Evolutionary conservation across 2,113 vertebrate genomes (phyloP).

Genomic region (Epinephelus cyanopodus): DNA sequence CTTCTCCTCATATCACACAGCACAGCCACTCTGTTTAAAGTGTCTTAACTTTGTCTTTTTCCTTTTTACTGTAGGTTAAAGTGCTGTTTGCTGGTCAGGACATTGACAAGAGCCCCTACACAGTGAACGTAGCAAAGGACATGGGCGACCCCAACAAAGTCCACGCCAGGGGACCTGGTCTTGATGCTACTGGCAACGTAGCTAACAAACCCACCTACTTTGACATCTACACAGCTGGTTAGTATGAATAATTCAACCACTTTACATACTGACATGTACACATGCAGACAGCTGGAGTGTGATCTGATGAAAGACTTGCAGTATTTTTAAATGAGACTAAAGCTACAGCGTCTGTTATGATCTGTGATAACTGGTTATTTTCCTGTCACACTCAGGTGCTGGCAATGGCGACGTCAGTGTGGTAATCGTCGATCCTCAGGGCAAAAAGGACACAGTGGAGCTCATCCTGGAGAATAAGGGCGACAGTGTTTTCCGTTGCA

Average conservation of each 20-base stretch:
- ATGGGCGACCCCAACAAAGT: slow-evolving; percentile 94
- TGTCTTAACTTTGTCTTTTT: neutral
- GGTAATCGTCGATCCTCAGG: slow-evolving; percentile 94
- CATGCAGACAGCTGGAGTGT: neutral
- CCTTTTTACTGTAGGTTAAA: slow-evolving; percentile 87
- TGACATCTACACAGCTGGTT: slow-evolving; percentile 98
- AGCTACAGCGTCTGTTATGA: neutral
- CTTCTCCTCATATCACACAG: neutral
- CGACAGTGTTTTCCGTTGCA: slow-evolving; percentile 95
- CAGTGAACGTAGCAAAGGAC: slow-evolving; percentile 90
- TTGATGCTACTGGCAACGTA: slow-evolving; percentile 92
- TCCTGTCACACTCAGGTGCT: slow-evolving; percentile 84
- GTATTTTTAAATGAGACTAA: neutral
- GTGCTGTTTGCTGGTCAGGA: slow-evolving; percentile 97
- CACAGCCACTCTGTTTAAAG: neutral
- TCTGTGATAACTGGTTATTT: neutral
- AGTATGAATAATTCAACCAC: slow-evolving; percentile 3
- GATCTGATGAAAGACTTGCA: neutral
- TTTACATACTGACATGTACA: neutral
- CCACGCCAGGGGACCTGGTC: slow-evolving; percentile 92
- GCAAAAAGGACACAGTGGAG: slow-evolving; percentile 93
- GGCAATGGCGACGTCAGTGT: slow-evolving; percentile 94
- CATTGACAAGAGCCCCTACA: slow-evolving; percentile 93
- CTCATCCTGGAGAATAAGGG: slow-evolving; percentile 95
- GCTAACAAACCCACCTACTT: slow-evolving; percentile 96